Base-by-base conservation (phyloP, 2,797 vertebrate species). In the Pipistrellus pygmaeus region DNA sequence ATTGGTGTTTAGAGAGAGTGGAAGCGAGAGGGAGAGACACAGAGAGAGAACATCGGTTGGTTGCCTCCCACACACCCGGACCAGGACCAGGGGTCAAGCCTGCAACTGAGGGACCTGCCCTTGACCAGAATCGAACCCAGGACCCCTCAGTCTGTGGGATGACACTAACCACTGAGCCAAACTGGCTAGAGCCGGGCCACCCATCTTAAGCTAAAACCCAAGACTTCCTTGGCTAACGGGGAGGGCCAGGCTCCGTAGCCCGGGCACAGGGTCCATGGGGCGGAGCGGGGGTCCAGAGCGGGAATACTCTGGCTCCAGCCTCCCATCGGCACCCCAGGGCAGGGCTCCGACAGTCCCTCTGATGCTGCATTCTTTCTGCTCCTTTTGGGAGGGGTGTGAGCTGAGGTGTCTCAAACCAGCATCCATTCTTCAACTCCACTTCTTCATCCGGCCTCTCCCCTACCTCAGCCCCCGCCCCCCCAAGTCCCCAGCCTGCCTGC, bases 121-220 rank as follows among this genome's bases (percentile, higher is more conserved):
- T 55, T 55, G 53, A 10, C 53, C 53, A 55, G 53, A 9, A 55
- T 23, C 21, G 8, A 55, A 23, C 53, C 53, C 8, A 2, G 21
- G 53, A 55, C 53, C 20, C 53, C n/a, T 55, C 21, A 23, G 53
- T 55, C 53, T 55, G 53, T 21, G 21, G 53, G 53, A 23, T 23
- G 53, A 10, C 53, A 9, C 53, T 9, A 55, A 23, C 53, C 53
- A 55, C 20, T 55, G 53, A 55, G 21, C 53, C 1, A 55, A 23
- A 55, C 53, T 55, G 53, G 53, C 53, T 55, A 23, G 20, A 55
- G 53, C 53, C 23, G 57, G 14, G 57, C 57, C 89, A 97, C 97
- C 90, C 90, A 92, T 97, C 96, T 97, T 96, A 93, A 97, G 88
- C 96, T 97, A 97, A 97, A 98, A 97, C 95, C 95, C 95, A 97